These are phyloP conservation scores for Dasysyrphus tricinctus DNA, from an alignment of 2,888 invertebrate genomes.

Conservation along the genomic window DNA sequence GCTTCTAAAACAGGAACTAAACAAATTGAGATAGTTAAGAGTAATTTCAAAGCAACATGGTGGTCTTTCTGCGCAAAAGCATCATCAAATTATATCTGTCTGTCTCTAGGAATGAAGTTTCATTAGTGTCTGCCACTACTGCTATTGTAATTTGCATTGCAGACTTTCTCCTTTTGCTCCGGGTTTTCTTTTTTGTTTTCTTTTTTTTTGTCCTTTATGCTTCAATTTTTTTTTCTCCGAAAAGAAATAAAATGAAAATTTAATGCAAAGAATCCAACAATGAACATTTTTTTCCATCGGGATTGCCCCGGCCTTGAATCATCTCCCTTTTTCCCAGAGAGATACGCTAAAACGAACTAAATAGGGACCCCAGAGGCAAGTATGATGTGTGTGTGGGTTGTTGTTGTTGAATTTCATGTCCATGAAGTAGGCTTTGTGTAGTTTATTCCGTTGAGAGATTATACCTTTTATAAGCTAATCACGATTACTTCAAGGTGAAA, in stretches of 20 bases:
- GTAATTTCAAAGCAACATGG: slow-evolving; percentile 14
- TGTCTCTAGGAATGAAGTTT: slow-evolving; percentile 62
- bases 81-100: slow-evolving; percentile 62
- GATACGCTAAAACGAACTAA: slow-evolving; percentile 6
- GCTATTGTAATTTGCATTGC: slow-evolving; percentile 64
- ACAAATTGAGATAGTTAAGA: slow-evolving; percentile 28
- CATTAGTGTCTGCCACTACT: slow-evolving; percentile 54
- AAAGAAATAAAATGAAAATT: slow-evolving; percentile 19
- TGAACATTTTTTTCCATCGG: neutral
- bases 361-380: neutral
- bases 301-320: slow-evolving; percentile 20
- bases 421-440: slow-evolving; percentile 11
- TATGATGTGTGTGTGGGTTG: slow-evolving; percentile 8
- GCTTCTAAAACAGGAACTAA: neutral
- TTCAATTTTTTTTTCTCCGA: slow-evolving; percentile 5
- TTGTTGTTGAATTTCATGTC: slow-evolving; percentile 1
- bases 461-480: slow-evolving; percentile 7
- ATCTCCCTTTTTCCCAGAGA: neutral
- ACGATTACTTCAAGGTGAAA: slow-evolving; percentile 34
- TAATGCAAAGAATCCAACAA: slow-evolving; percentile 1
- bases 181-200: neutral
- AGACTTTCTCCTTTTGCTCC: slow-evolving; percentile 43
- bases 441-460: neutral
- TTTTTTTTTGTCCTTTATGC: neutral
- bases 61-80: slow-evolving; percentile 21